A percentile compares a stretch with the other conserved stretches of the same genome.
Evolutionary conservation across 2,113 vertebrate genomes (phyloP).

Genomic region (Corythornis vintsioides): DNA sequence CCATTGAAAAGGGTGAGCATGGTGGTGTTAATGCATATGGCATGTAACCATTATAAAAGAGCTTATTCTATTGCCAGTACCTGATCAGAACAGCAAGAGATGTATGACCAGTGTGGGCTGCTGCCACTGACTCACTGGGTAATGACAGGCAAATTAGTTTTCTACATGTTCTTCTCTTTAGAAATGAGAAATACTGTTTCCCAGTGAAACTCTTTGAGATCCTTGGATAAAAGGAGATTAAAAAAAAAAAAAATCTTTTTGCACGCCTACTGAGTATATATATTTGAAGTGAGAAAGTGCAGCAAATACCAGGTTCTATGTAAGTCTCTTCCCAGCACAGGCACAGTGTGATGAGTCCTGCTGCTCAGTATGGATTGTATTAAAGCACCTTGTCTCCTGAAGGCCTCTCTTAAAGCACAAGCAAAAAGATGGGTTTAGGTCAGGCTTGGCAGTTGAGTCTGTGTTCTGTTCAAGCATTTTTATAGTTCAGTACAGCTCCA

Average conservation of each 20-base stretch:
- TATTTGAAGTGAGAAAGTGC: slow-evolving; percentile 53
- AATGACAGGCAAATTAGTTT: slow-evolving; percentile 71
- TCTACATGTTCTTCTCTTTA: slow-evolving; percentile 51
- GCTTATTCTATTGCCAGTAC: slow-evolving; percentile 41
- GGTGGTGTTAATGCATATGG: slow-evolving; percentile 39
- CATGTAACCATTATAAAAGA: slow-evolving; percentile 38
- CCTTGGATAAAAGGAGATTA: slow-evolving; percentile 27
- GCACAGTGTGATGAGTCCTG: neutral
- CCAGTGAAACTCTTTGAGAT: slow-evolving; percentile 42
- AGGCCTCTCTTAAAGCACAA: neutral
- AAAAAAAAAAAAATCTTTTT: neutral
- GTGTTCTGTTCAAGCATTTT: neutral
- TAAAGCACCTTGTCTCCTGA: neutral
- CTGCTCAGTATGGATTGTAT: neutral
- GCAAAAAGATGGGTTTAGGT: neutral
- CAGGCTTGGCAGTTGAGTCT: neutral
- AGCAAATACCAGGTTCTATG: slow-evolving; percentile 31
- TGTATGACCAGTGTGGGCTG: slow-evolving; percentile 69
- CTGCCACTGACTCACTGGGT: slow-evolving; percentile 65
- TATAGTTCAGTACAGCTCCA: neutral
- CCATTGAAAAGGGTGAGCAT: slow-evolving; percentile 1
- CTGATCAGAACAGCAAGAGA: slow-evolving; percentile 60
- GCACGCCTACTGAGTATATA: slow-evolving; percentile 42
- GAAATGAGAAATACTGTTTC: slow-evolving; percentile 59
- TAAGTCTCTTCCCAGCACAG: neutral